phyloP scores from a whole-genome alignment of 2,113 vertebrate genomes.

The Varanus salvator region DNA sequence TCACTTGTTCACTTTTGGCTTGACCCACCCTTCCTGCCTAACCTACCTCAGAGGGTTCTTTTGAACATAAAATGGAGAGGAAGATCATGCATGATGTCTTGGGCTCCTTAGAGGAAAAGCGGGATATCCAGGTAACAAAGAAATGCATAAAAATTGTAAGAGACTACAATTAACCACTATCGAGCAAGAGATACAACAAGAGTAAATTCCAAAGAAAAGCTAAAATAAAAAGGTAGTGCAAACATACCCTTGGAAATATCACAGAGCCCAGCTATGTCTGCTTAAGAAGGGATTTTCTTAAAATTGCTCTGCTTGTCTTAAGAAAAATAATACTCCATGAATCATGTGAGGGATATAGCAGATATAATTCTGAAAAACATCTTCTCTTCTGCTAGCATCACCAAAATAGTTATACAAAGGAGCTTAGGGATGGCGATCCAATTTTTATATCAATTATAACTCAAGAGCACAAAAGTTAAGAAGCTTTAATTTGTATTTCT shows the following conservation, averaged over 20 bases:
- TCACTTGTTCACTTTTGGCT: no score
- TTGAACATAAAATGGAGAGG: no score
- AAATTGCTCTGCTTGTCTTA: slow-evolving; percentile 14
- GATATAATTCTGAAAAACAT: neutral
- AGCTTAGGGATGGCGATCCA: slow-evolving; percentile 7
- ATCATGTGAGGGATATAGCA: neutral
- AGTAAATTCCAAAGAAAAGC: neutral
- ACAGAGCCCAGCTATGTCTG: neutral
- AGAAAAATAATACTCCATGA: neutral
- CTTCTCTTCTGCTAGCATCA: neutral
- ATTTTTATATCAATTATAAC: slow-evolving; percentile 25
- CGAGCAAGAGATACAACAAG: neutral
- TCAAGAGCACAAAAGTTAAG: slow-evolving; percentile 10
- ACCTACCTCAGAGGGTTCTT: no score
- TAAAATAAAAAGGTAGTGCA: neutral
- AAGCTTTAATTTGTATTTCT: slow-evolving; percentile 28
- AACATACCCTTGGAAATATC: neutral
- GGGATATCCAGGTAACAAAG: no score
- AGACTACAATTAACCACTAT: neutral
- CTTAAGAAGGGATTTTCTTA: neutral
- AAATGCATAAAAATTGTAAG: neutral
- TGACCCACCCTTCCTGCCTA: no score
- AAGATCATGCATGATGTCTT: no score
- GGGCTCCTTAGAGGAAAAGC: no score
- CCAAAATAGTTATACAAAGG: slow-evolving; percentile 10